These are phyloP conservation scores for Harmothoe impar DNA, from an alignment of 2,888 invertebrate species.

Conservation along the genomic window DNA sequence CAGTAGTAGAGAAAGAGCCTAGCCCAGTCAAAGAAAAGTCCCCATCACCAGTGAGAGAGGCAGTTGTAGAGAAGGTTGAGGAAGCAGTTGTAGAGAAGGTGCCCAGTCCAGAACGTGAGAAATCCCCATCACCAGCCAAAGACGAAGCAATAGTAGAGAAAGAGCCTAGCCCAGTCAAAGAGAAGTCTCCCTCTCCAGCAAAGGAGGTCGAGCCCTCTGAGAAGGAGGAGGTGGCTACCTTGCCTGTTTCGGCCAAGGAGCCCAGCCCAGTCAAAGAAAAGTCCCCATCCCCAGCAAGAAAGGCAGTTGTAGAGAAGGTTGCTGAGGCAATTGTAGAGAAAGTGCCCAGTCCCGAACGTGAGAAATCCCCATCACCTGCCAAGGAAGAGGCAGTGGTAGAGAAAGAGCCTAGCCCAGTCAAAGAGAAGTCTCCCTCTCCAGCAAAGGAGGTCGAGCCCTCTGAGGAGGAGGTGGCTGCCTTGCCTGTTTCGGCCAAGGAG, in stretches of 20 bases:
- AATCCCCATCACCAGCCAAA: no score
- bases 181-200: slow-evolving; percentile 21
- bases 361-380: slow-evolving; percentile 5
- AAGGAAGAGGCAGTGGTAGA: slow-evolving; percentile 32
- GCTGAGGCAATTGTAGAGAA: slow-evolving; percentile 23
- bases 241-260: slow-evolving; percentile 15
- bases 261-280: slow-evolving; percentile 32
- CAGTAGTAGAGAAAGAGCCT: no score
- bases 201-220: slow-evolving; percentile 24
- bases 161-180: slow-evolving; percentile 30
- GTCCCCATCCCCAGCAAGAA: slow-evolving; percentile 1
- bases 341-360: slow-evolving; percentile 32
- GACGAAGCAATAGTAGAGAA: no score
- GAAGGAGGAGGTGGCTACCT: slow-evolving; percentile 3
- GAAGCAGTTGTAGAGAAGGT: no score
- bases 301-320: slow-evolving; percentile 18
- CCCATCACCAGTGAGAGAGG: no score
- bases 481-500: slow-evolving; percentile 16
- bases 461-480: slow-evolving; percentile 3
- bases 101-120: no score
- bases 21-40: no score
- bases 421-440: slow-evolving; percentile 27
- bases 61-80: no score
- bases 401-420: slow-evolving; percentile 19
- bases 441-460: slow-evolving; percentile 20